Evolutionary conservation across 2,797 vertebrate species (phyloP).

Genomic region (Moxostoma hubbsi): DNA sequence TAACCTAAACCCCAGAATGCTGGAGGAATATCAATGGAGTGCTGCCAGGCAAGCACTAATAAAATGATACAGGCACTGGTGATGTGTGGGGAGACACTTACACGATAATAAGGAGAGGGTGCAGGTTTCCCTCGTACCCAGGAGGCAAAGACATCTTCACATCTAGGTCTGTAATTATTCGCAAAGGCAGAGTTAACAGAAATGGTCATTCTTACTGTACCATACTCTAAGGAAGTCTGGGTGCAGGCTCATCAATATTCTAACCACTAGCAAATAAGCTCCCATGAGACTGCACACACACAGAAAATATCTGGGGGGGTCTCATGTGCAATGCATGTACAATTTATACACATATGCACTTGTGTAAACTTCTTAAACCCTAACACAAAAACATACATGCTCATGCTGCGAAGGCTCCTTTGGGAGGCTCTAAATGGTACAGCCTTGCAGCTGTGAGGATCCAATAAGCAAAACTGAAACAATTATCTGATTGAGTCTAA

Average conservation of each 20-base stretch:
- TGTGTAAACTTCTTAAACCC: background rate
- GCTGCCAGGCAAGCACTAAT: background rate
- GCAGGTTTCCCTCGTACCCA: slow-evolving; percentile 78
- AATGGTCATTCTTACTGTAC: background rate
- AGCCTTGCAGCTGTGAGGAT: background rate
- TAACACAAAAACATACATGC: background rate
- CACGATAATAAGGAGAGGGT: slow-evolving; percentile 83
- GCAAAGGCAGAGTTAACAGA: slow-evolving; percentile 19
- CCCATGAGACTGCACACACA: slow-evolving; percentile 26
- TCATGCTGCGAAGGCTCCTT: background rate
- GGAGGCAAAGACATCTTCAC: slow-evolving; percentile 81
- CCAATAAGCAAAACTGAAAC: slow-evolving; percentile 34
- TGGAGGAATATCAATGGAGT: background rate
- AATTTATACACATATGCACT: slow-evolving; percentile 16
- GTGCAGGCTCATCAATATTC: slow-evolving; percentile 42
- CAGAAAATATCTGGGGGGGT: slow-evolving; percentile 9
- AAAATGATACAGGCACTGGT: background rate
- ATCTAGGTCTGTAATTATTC: slow-evolving; percentile 76
- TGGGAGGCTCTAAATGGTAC: background rate
- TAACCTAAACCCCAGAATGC: no score
- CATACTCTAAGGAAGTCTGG: background rate
- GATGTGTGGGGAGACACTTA: slow-evolving; percentile 65
- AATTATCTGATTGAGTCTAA: slow-evolving; percentile 45
- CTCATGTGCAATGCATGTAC: background rate
- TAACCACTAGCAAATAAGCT: slow-evolving; percentile 45